A percentile compares a stretch with the other conserved stretches of the same genome.
Evolutionary conservation across 2,888 invertebrate genomes (phyloP).

Genomic region (Galerucella calmariensis): DNA sequence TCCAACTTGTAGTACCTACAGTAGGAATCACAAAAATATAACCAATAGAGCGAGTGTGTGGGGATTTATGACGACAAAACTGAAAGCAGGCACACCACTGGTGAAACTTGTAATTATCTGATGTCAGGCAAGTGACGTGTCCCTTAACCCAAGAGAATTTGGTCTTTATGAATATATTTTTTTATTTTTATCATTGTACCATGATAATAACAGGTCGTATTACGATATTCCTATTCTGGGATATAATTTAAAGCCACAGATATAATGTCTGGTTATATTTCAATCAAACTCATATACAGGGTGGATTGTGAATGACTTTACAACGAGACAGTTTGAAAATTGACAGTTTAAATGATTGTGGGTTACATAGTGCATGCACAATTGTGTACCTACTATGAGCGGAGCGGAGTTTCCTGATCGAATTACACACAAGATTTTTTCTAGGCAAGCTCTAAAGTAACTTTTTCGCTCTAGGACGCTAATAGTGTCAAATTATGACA

Average conservation of each 20-base stretch:
- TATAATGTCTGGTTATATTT: neutral
- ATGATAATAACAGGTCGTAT: neutral
- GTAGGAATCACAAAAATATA: no score
- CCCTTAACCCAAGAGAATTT: conserved; percentile 27
- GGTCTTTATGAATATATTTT: conserved; percentile 8
- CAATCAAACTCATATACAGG: neutral
- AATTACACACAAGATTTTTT: no score
- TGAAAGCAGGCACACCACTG: conserved; percentile 7
- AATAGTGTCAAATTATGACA: no score
- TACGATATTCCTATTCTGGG: neutral
- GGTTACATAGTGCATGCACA: no score
- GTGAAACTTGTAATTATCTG: conserved; percentile 19
- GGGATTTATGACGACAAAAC: no score
- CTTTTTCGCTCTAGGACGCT: no score
- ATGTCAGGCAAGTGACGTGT: conserved; percentile 37
- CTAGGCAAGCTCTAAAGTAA: no score
- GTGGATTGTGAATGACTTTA: neutral
- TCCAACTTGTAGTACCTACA: no score
- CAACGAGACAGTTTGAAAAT: neutral
- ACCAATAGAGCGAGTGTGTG: no score
- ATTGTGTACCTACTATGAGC: no score
- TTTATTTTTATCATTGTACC: neutral
- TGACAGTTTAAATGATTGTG: no score
- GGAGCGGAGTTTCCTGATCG: no score
- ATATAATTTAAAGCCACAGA: neutral